Conservation (phyloP, 92 coral and sea anemone species). For the Epizoanthus illoricatus region DNA sequence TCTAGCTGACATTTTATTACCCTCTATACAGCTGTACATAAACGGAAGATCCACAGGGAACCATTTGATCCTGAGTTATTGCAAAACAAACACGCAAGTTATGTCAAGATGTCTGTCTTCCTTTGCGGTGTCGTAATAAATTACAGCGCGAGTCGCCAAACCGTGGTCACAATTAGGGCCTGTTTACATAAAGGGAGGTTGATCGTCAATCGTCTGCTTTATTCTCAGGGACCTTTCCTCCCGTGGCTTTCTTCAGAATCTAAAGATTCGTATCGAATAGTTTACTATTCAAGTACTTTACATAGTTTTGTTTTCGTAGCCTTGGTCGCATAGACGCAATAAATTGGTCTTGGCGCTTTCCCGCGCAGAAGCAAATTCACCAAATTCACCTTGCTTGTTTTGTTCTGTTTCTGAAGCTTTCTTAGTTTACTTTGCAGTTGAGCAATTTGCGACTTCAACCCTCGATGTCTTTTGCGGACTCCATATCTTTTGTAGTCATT, state of each 20-base stretch:
- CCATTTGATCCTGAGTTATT: too few relatives aligned
- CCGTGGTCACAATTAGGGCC: too few relatives aligned
- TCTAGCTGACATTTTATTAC: too few relatives aligned
- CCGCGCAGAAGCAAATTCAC: conserved; percentile 23
- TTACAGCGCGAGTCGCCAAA: too few relatives aligned
- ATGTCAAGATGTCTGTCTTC: too few relatives aligned
- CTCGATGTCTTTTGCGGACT: conserved; percentile 36
- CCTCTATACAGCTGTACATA: too few relatives aligned
- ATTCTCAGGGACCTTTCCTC: conserved; percentile 19
- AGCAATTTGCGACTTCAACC: conserved; percentile 13
- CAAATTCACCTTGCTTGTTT: conserved; percentile 18
- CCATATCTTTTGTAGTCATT: conserved; percentile 38
- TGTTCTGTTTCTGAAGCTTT: conserved; percentile 42
- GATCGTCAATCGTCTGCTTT: conserved; percentile 43
- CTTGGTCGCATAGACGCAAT: conserved; percentile 46
- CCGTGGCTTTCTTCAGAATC: background rate
- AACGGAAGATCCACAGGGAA: too few relatives aligned
- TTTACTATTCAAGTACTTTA: conserved; percentile 36
- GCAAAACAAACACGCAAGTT: too few relatives aligned
- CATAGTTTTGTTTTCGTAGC: conserved; percentile 34
- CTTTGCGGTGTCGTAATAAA: too few relatives aligned
- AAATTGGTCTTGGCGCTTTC: conserved; percentile 49
- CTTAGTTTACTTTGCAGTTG: conserved; percentile 45
- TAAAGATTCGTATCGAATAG: conserved; percentile 26
- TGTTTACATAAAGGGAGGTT: too few relatives aligned